Evolutionary conservation across 1,140 invertebrate species (phyloP).

Genomic region (Asbolus verrucosus): DNA sequence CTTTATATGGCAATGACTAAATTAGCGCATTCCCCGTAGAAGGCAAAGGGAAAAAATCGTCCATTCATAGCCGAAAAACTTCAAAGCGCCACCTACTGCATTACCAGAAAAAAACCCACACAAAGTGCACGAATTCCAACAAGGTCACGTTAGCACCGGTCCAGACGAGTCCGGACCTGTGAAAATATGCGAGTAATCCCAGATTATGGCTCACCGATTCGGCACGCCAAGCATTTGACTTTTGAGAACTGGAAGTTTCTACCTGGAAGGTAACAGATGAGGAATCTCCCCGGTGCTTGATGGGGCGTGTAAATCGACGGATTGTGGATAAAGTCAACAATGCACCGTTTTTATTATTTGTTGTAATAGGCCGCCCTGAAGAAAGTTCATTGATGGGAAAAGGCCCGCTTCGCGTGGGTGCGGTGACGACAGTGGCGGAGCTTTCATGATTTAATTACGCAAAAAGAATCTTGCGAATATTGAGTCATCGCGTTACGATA

Average conservation of each 20-base stretch:
- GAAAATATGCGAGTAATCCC: conserved; percentile 16
- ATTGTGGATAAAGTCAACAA: conserved; percentile 28
- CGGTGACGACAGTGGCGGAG: no score
- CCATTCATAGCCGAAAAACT: not conserved
- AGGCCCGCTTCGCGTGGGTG: not conserved
- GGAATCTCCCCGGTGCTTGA: conserved; percentile 24
- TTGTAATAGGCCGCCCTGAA: not conserved
- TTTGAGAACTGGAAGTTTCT: conserved; percentile 29
- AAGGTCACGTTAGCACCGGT: no score
- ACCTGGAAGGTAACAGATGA: conserved; percentile 25
- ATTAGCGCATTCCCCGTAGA: conserved; percentile 9
- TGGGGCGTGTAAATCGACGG: conserved; percentile 28
- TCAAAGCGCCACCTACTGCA: not conserved
- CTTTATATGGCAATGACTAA: conserved; percentile 32
- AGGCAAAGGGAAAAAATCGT: conserved; percentile 5
- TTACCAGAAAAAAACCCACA: no score
- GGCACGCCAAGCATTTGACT: conserved; percentile 48
- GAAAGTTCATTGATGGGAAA: conserved; percentile 3
- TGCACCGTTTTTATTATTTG: not conserved
- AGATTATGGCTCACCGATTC: conserved; percentile 40
- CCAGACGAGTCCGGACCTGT: conserved; percentile 27
- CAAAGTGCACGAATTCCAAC: no score
- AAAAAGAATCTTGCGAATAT: no score
- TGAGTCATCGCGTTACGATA: no score
- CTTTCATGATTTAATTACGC: no score